Conservation (phyloP, 2,797 vertebrate genomes). For the Lepilemur septentrionalis region DNA sequence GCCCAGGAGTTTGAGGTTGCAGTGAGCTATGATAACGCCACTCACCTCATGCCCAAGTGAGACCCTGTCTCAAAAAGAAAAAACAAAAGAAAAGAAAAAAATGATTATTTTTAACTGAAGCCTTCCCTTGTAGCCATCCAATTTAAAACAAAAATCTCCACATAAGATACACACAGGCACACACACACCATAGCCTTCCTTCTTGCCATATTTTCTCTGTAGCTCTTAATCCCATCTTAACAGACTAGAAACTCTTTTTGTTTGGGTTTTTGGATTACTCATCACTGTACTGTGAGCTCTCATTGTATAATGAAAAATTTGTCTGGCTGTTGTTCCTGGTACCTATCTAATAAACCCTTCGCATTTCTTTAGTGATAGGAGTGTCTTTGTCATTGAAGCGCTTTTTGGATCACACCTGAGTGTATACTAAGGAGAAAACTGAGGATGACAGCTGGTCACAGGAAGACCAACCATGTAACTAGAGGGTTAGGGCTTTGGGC, state of each 20-base stretch:
- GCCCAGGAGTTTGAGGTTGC: not conserved
- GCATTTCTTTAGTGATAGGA: not conserved
- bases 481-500: not conserved
- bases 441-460: not conserved
- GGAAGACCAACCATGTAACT: too few species aligned
- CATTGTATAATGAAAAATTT: too few species aligned
- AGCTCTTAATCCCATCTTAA: not conserved
- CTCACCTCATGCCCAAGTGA: not conserved
- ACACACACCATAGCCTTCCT: not conserved
- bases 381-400: not conserved
- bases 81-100: not conserved
- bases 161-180: not conserved
- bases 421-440: not conserved
- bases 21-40: not conserved
- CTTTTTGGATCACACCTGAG: not conserved
- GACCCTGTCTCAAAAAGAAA: not conserved
- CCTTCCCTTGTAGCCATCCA: not conserved
- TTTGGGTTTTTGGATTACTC: not conserved
- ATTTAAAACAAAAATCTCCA: not conserved
- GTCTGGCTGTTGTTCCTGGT: not conserved
- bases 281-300: not conserved
- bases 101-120: not conserved
- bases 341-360: not conserved
- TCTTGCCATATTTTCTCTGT: not conserved
- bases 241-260: not conserved